These are phyloP conservation scores for Bombus polaris DNA, from an alignment of 1,140 invertebrate genomes.

Conservation along the genomic window DNA sequence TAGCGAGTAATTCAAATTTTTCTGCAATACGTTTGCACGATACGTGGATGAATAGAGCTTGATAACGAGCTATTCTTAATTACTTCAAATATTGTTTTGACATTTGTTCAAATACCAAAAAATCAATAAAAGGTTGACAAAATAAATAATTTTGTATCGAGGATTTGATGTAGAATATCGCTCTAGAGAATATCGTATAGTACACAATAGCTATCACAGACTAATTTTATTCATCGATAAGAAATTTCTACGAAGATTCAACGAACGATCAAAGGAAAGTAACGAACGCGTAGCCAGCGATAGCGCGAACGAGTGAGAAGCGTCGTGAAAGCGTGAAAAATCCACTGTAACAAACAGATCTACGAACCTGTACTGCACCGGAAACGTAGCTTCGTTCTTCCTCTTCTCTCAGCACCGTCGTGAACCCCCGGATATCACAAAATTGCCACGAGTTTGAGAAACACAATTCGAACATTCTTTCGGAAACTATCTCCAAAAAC, in stretches of 20 bases:
- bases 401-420: neutral
- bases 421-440: neutral
- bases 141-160: no score
- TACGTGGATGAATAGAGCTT: no score
- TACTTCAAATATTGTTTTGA: no score
- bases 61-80: neutral
- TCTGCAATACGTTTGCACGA: no score
- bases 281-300: no score
- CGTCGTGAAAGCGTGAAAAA: neutral
- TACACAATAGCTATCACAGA: fast-evolving
- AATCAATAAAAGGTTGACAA: no score
- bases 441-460: neutral
- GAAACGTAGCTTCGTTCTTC: neutral
- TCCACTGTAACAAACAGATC: neutral
- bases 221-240: neutral
- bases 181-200: fast-evolving
- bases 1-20: no score
- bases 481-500: neutral
- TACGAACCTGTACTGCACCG: neutral
- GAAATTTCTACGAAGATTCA: no score
- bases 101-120: no score
- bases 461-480: neutral
- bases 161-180: no score
- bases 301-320: no score
- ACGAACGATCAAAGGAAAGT: no score